Conservation (phyloP, 2,113 vertebrate genomes). For the Xiphophorus maculatus region DNA sequence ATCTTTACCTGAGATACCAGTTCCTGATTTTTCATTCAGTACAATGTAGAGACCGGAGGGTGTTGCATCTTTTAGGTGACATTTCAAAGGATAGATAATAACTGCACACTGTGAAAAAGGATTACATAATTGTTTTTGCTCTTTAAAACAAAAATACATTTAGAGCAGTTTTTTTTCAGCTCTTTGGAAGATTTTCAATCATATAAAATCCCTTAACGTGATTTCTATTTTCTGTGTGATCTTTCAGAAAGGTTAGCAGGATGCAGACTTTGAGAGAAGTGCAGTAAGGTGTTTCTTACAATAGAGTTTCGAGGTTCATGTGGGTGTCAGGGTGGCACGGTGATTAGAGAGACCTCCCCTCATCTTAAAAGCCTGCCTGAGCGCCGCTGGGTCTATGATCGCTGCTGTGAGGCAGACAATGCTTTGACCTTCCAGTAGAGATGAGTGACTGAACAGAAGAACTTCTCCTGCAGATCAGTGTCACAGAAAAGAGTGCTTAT, state of each 20-base stretch:
- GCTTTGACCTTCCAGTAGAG: conserved; percentile 28
- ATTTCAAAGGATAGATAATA: too few relatives aligned
- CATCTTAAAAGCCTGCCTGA: conserved; percentile 1
- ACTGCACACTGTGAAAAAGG: not conserved
- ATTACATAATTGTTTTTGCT: not conserved
- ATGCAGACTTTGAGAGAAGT: not conserved
- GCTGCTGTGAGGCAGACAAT: conserved; percentile 31
- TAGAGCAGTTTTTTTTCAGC: too few relatives aligned
- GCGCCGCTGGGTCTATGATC: not conserved
- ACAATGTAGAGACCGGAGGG: too few relatives aligned
- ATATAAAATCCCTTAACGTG: not conserved
- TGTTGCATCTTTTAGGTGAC: too few relatives aligned
- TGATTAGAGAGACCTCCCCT: conserved; percentile 25
- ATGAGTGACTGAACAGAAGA: conserved; percentile 22
- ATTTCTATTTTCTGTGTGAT: not conserved
- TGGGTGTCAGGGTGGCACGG: conserved; percentile 3
- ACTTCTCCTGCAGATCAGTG: conserved; percentile 30
- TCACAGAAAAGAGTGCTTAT: conserved; percentile 24
- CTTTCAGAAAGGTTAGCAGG: not conserved
- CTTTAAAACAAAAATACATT: too few relatives aligned
- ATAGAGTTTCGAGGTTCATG: not conserved
- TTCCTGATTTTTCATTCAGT: too few relatives aligned
- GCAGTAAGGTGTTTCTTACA: not conserved
- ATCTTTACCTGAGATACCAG: too few relatives aligned
- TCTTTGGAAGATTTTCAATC: not conserved